Base-by-base conservation (phyloP, 2,888 invertebrate genomes). In the Acronicta psi region DNA sequence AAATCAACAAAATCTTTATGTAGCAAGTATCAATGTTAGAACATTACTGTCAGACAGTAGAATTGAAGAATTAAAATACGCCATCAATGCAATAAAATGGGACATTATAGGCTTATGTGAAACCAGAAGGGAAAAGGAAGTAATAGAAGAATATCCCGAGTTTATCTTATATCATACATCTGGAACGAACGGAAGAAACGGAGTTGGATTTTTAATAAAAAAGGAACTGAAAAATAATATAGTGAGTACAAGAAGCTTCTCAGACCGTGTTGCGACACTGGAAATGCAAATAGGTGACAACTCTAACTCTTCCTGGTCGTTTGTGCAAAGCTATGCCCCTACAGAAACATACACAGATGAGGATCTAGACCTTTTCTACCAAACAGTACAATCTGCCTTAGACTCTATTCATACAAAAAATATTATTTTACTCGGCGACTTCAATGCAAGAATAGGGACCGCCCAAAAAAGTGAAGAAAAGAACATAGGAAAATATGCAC, bases 371-470 rank as follows among this genome's bases (percentile, higher is more conserved):
- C 2, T 1, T 2, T 45, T 45, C 18, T 45, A 45, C 23, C 5
- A 13, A 11, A 45, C 45, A 7, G n/a, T 45, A 34, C 3, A 18
- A 13, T 18, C 17, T 5, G 45, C 34, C 5, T 16, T 45, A n/a
- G n/a, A 45, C 34, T 34, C 8, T 29, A 11, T 13, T 5, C 1
- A 11, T n/a, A 18, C 45, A 13, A 45, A 18, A 45, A 45, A 45
- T 9, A 13, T 36, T 6, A n/a, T 36, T 2, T 18, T 45, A 34
- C 44, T 45, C 11, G 29, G 44, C 9, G 44, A 45, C 14, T 45
- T 45, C 4, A 45, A 45, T 13, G 31, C 44, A 31, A 45, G 31
- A 45, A 34, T 45, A 17, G 31, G 44, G 9, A 45, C 31, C 2
- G 11, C 10, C 0, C 45, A 45, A 45, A 45, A 18, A 18, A 4